A percentile compares a stretch with the other conserved stretches of the same genome.
phyloP scores from a whole-genome alignment of 2,888 invertebrate genomes.

The Argyra leucocephala region DNA sequence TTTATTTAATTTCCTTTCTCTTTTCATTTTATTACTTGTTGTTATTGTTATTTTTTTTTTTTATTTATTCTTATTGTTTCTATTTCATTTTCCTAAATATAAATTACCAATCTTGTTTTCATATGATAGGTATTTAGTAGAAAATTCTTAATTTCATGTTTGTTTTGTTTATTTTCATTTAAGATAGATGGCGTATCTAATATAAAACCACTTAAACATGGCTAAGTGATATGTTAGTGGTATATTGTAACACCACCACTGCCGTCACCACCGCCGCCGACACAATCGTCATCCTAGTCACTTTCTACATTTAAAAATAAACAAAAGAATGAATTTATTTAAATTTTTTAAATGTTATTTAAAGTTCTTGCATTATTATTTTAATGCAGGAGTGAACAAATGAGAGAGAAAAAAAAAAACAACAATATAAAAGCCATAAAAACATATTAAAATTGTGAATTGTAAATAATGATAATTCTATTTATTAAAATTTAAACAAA shows the following conservation, averaged over 20 bases:
- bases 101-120: conserved; percentile 1
- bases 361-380: too few species aligned
- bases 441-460: too few species aligned
- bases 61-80: background rate
- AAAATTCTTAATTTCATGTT: background rate
- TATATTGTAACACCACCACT: background rate
- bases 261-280: background rate
- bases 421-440: too few species aligned
- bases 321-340: too few species aligned
- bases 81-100: background rate
- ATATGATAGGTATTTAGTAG: conserved; percentile 3
- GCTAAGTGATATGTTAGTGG: background rate
- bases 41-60: background rate
- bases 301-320: too few species aligned
- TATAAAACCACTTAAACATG: conserved; percentile 6
- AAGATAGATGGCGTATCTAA: background rate
- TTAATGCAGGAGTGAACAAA: too few species aligned
- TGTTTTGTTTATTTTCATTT: background rate
- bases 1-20: background rate
- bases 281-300: too few species aligned
- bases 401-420: too few species aligned
- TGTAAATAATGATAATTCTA: too few species aligned
- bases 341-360: too few species aligned
- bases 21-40: background rate
- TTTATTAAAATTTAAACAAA: too few species aligned